phyloP scores from a whole-genome alignment of 2,888 invertebrate genomes.

The Exocentrus adspersus region DNA sequence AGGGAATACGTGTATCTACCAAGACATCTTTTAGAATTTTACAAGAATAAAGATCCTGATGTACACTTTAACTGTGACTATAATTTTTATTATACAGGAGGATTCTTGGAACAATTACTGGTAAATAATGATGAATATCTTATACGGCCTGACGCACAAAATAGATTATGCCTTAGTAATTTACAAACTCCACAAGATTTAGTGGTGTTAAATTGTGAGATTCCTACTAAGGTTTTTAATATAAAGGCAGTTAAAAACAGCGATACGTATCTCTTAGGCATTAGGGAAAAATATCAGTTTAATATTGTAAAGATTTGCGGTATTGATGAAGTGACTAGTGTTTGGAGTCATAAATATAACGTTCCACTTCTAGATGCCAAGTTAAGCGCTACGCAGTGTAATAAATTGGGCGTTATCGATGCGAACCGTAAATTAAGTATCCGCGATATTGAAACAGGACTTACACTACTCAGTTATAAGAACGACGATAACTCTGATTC shows the following conservation, averaged over 20 bases:
- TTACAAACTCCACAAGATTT: conserved; percentile 9
- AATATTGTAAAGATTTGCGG: conserved; percentile 29
- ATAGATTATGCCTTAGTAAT: conserved; percentile 34
- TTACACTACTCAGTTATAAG: conserved; percentile 26
- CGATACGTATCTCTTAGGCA: conserved; percentile 27
- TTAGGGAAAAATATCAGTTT: conserved; percentile 37
- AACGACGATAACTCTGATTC: conserved; percentile 12
- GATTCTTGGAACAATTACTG: conserved; percentile 39
- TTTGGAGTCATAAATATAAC: conserved; percentile 18
- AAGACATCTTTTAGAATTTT: conserved; percentile 40
- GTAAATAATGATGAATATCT: conserved; percentile 38
- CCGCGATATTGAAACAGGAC: conserved; percentile 35
- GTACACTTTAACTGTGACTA: conserved; percentile 39
- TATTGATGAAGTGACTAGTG: conserved; percentile 10
- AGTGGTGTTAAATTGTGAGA: conserved; percentile 14
- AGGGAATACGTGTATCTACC: conserved; percentile 38
- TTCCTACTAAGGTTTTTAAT: conserved; percentile 28
- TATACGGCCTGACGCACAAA: conserved; percentile 37
- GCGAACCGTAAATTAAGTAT: conserved; percentile 36
- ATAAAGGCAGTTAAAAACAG: conserved; percentile 30
- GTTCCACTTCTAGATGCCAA: conserved; percentile 43
- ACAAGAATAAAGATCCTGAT: conserved; percentile 39
- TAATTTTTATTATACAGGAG: conserved; percentile 45
- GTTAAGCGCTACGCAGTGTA: conserved; percentile 31
- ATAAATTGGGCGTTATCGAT: conserved; percentile 35